Evolutionary conservation across 2,888 invertebrate species (phyloP).

Genomic region (Acronicta aceris): DNA sequence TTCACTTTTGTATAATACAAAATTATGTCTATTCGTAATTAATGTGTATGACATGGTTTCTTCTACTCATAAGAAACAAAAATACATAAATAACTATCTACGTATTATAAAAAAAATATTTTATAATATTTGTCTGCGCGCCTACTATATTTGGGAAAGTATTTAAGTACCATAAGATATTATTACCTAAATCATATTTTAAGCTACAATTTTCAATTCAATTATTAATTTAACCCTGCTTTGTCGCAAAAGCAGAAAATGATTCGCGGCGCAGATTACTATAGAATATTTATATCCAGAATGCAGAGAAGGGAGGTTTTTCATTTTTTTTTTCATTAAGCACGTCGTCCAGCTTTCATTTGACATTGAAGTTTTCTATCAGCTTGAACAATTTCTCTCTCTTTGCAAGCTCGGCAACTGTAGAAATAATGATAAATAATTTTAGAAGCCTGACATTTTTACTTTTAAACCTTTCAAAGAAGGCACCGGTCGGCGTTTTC

Average conservation of each 20-base stretch:
- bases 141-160: too few relatives aligned
- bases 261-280: too few relatives aligned
- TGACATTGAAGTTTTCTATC: slow-evolving; percentile 48
- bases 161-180: not conserved
- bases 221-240: not conserved
- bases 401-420: slow-evolving; percentile 60
- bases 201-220: not conserved
- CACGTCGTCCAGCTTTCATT: slow-evolving; percentile 17
- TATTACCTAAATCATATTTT: not conserved
- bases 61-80: not conserved
- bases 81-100: not conserved
- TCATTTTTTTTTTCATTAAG: not conserved
- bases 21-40: slow-evolving; percentile 13
- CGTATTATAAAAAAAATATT: slow-evolving; percentile 1
- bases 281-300: too few relatives aligned
- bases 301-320: not conserved
- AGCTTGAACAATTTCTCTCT: slow-evolving; percentile 38
- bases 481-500: too few relatives aligned
- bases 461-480: too few relatives aligned
- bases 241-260: not conserved
- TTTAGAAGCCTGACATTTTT: too few relatives aligned
- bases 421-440: slow-evolving; percentile 6
- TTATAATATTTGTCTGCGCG: too few relatives aligned
- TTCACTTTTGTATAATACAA: slow-evolving; percentile 15
- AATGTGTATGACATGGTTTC: too few relatives aligned